phyloP scores from a whole-genome alignment of 2,113 vertebrate species.

The Laterallus jamaicensis region DNA sequence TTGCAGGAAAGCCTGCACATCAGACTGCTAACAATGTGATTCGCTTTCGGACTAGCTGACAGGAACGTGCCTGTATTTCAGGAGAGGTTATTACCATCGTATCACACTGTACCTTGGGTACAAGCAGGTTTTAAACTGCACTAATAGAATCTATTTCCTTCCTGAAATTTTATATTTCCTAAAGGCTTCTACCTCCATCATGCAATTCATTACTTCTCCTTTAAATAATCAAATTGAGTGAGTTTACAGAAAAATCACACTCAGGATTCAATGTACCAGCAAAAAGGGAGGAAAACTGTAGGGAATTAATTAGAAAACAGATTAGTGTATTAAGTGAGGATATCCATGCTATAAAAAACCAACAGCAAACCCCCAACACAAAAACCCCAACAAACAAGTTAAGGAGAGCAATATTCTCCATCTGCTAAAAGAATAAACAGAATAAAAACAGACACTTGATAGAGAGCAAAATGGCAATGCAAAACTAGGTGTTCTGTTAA shows the following conservation, averaged over 20 bases:
- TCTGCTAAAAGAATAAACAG: not conserved
- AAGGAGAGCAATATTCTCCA: conserved; percentile 7
- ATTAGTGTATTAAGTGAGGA: conserved; percentile 61
- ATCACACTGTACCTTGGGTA: not conserved
- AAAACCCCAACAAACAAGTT: not conserved
- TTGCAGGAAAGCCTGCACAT: not conserved
- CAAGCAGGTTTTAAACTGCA: not conserved
- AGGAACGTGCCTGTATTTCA: not conserved
- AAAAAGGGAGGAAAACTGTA: not conserved
- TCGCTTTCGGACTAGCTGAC: conserved; percentile 11
- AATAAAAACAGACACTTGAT: conserved; percentile 2
- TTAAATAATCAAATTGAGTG: conserved; percentile 42
- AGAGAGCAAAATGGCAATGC: conserved; percentile 33
- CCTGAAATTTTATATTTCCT: not conserved
- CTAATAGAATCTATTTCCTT: not conserved
- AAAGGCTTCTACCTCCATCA: not conserved
- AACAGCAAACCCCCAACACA: too few relatives aligned
- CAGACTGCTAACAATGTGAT: conserved; percentile 15
- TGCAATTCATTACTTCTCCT: conserved; percentile 12
- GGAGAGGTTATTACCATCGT: not conserved
- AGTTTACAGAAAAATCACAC: conserved; percentile 29
- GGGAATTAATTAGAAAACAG: conserved; percentile 66
- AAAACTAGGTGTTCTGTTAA: not conserved
- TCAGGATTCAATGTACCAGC: conserved; percentile 46
- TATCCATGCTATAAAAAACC: not conserved